Evolutionary conservation across 1,140 invertebrate genomes (phyloP), one percentile per base, ranked within the genome.

Genomic region (Trichonephila inaurata): DNA sequence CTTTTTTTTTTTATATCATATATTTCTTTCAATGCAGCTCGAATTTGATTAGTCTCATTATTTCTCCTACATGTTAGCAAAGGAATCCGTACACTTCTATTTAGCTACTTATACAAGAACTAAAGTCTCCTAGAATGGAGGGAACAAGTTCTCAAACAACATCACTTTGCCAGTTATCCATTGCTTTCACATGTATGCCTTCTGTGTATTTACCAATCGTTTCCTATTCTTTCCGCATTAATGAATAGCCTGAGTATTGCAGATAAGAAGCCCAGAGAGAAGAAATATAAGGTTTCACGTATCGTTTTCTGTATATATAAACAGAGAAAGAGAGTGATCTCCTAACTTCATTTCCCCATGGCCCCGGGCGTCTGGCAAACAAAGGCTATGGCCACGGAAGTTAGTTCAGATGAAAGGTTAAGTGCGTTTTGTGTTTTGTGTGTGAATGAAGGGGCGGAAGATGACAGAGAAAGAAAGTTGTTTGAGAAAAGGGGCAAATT

Each of bases 211-310:
- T 89, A 77, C 88, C 88, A 69, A 89, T 60, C 28, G 88, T 61
- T 72, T 21, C 66, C 88, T 89, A 66, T 85, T 92, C 82, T 85
- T 85, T 92, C 61, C 81, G 44, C 61, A 92, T 92, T 92, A 92
- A 83, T 85, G 81, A 81, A 83, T 85, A 85, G 90, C 16, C 33
- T 85, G 69, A n/a, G 44, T 33, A 60, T 60, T 28, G 44, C 66
- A 81, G 89, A 81, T 91, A 91, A 91, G 89, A 83, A 83, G 82
- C 82, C 40, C 44, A 28, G 33, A 18, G 33, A 18, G 69, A 24
- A 58, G 51, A 61, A 40, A 40, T 40, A 33, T 24, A 89, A 89
- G 88, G 66, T 24, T 89, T 77, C 88, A 51, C 89, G 89, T 91
- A 91, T 91, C 89, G 51, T 82, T 81, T 89, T 61, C 83, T 28